Evolutionary conservation across 2,113 vertebrate genomes (phyloP), one percentile per base, ranked within the genome.

Genomic region (Chionodraco myersi): DNA sequence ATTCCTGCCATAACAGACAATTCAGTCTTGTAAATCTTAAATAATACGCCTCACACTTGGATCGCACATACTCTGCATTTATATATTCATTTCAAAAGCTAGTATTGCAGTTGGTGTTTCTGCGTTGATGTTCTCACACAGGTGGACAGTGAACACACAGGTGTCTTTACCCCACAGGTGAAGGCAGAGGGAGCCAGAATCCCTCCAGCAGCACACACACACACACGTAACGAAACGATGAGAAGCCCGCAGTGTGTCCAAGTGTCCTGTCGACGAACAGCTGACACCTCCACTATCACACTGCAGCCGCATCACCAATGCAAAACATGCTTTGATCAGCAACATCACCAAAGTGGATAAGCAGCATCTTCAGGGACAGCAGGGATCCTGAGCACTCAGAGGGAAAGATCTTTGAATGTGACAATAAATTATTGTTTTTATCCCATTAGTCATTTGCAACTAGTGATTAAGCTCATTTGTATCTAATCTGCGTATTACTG

Each of bases 251-350:
- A 0, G 52, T 10, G 74, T 57, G 68, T 73, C 59, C 72, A 41
- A 68, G 26, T 80, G 69, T 73, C 78, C 64, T 26, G 72, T 26
- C 54, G 80, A 63, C n/a, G 48, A 86, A 68, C 75, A 80, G 83
- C 83, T 84, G 83, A 89, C 85, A 36, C 85, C 74, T 81, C 87
- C 70, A 75, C 51, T 52, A 41, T 74, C 77, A 26, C 10, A 12
- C 81, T 54, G 81, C 83, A 73, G 76, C 51, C 14, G 45, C 84
- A 64, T 67, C 58, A 5, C 63, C 2, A 53, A 59, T 21, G 77
- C 68, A 52, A 61, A 26, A 84, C 68, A 63, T 34, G 81, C 88
- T 89, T 77, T 77, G 74, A 89, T 83, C 74, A 48, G 72, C 78
- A 80, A 2, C 78, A 87, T 30, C 30, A 30, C 30, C 30, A 30